A percentile compares a stretch with the other conserved stretches of the same genome.
These are phyloP conservation scores for Palythoa grandiflora DNA, from an alignment of 92 coral and sea anemone species.

Conservation along the genomic window DNA sequence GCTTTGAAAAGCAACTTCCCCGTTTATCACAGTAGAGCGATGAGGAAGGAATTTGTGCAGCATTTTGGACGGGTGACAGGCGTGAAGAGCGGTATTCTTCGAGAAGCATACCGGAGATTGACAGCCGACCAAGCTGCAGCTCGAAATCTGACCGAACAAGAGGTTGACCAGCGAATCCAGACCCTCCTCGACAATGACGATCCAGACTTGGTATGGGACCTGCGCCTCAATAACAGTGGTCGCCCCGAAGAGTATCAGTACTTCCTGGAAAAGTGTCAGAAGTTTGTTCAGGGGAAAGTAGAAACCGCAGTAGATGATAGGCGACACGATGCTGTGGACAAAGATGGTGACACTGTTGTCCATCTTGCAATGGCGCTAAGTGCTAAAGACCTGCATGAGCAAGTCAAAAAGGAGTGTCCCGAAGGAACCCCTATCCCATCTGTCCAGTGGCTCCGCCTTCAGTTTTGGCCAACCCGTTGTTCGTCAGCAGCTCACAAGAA, in stretches of 20 bases:
- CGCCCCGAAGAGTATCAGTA: slow-evolving; percentile 35
- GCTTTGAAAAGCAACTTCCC: slow-evolving; percentile 29
- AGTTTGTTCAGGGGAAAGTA: background rate
- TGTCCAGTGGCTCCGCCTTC: slow-evolving; percentile 64
- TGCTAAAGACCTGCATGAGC: slow-evolving; percentile 57
- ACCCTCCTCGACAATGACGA: background rate
- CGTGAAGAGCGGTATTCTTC: slow-evolving; percentile 42
- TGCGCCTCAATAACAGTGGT: slow-evolving; percentile 18
- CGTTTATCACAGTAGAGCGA: slow-evolving; percentile 26
- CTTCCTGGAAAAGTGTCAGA: slow-evolving; percentile 52
- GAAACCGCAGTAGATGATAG: slow-evolving; percentile 62
- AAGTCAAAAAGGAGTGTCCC: slow-evolving; percentile 47
- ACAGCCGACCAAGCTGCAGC: slow-evolving; percentile 34
- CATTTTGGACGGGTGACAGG: slow-evolving; percentile 38
- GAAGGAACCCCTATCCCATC: slow-evolving; percentile 59
- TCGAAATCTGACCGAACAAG: background rate
- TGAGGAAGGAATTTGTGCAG: slow-evolving; percentile 10
- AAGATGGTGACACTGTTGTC: slow-evolving; percentile 39
- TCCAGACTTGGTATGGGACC: slow-evolving; percentile 35
- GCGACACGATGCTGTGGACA: slow-evolving; percentile 35
- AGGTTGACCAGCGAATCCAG: slow-evolving; percentile 14
- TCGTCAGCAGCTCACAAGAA: slow-evolving; percentile 55
- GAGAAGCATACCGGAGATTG: background rate
- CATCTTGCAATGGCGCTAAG: slow-evolving; percentile 68
- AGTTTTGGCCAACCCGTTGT: slow-evolving; percentile 56